These are phyloP conservation scores for Hypselothyrea guttata DNA, from an alignment of 2,888 invertebrate genomes.

Conservation along the genomic window DNA sequence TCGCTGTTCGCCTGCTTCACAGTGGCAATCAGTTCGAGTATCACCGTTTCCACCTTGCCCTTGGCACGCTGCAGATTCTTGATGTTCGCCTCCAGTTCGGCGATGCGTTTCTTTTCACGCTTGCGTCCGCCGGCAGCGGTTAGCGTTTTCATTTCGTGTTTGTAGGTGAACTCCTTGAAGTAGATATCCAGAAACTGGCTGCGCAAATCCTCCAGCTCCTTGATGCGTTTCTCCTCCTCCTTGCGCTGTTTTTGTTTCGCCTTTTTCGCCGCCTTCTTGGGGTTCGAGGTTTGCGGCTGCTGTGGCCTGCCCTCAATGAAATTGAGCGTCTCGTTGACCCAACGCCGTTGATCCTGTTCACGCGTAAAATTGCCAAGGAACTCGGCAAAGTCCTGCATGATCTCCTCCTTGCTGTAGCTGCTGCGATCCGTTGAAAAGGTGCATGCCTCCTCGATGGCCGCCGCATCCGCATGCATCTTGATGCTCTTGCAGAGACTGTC, in stretches of 20 bases:
- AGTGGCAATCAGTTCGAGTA: conserved; percentile 80
- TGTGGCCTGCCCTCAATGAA: conserved; percentile 79
- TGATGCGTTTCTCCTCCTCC: conserved; percentile 80
- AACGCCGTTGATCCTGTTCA: conserved; percentile 77
- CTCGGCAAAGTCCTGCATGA: conserved; percentile 79
- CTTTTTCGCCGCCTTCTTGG: conserved; percentile 82
- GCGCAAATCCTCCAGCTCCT: conserved; percentile 79
- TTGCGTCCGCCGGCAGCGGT: conserved; percentile 77
- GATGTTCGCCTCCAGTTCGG: conserved; percentile 79
- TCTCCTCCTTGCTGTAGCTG: conserved; percentile 69
- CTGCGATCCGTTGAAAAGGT: conserved; percentile 44
- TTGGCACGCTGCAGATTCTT: conserved; percentile 81
- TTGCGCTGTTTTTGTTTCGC: conserved; percentile 82
- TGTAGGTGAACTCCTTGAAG: conserved; percentile 80
- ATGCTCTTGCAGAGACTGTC: conserved; percentile 79
- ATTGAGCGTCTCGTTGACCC: conserved; percentile 81
- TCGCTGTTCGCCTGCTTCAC: conserved; percentile 80
- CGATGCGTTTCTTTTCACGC: conserved; percentile 81
- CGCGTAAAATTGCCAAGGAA: conserved; percentile 78
- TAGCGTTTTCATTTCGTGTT: conserved; percentile 77
- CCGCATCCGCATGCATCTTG: conserved; percentile 58
- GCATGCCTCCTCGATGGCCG: conserved; percentile 25
- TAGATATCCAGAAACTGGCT: conserved; percentile 81
- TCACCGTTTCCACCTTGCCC: conserved; percentile 80
- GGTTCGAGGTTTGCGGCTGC: conserved; percentile 79